Conservation (phyloP, 2,113 vertebrate genomes). For the Puffinus mauretanicus region DNA sequence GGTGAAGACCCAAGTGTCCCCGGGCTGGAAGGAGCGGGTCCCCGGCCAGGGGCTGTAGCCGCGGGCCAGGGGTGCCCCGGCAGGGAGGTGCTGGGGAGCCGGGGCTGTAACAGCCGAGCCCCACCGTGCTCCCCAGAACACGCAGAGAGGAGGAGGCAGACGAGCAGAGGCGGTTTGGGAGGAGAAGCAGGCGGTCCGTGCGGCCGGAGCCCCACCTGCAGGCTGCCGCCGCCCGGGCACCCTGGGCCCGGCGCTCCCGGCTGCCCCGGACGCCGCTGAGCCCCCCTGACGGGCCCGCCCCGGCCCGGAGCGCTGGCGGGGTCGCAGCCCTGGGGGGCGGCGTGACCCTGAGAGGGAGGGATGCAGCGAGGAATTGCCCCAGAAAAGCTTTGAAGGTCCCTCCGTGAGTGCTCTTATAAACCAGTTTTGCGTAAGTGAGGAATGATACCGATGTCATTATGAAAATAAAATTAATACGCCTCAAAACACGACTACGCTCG, state of each 20-base stretch:
- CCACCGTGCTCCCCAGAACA: neutral
- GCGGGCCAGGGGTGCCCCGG: neutral
- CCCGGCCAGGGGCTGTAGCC: neutral
- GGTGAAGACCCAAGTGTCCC: neutral
- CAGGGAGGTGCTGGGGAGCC: neutral
- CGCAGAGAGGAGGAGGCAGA: no score
- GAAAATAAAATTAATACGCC: neutral
- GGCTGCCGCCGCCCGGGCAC: neutral
- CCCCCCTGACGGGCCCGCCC: neutral
- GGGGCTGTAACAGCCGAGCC: neutral
- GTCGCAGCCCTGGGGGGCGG: no score
- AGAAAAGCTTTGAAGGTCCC: no score
- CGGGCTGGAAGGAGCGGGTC: neutral
- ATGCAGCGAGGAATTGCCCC: no score
- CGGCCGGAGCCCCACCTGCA: neutral
- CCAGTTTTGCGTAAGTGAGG: rapidly evolving
- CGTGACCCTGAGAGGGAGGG: no score
- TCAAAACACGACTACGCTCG: rapidly evolving
- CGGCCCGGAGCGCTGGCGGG: no score
- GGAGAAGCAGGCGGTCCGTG: neutral
- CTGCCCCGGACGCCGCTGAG: neutral
- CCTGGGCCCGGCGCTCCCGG: neutral
- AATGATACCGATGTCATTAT: rapidly evolving
- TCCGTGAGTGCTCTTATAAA: neutral
- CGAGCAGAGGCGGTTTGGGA: no score